phyloP scores from a whole-genome alignment of 2,797 vertebrate genomes.

The Mus caroli region DNA sequence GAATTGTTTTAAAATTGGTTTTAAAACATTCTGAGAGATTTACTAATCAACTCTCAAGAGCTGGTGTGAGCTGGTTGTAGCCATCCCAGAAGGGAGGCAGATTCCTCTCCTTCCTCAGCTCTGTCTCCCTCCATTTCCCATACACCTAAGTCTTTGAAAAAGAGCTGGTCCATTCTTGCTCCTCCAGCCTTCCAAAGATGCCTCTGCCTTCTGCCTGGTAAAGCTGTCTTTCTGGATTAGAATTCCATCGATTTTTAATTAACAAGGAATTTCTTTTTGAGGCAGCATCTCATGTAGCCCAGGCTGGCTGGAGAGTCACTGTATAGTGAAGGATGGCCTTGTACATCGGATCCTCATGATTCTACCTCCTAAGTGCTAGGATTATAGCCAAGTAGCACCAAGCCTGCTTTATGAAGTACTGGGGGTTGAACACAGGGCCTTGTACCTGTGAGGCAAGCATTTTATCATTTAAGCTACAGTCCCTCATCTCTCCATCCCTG shows the following conservation, averaged over 20 bases:
- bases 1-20: not conserved
- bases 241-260: not conserved
- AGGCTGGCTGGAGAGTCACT: not conserved
- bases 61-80: not conserved
- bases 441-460: not conserved
- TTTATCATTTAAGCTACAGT: not conserved
- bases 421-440: not conserved
- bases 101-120: not conserved
- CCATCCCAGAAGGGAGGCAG: not conserved
- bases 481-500: not conserved
- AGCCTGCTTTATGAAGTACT: not conserved
- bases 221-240: not conserved
- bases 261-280: not conserved
- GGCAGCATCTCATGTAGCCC: not conserved
- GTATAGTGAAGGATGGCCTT: not conserved
- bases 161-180: not conserved
- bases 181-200: not conserved
- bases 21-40: constrained; percentile 17
- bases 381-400: not conserved
- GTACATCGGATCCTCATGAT: not conserved
- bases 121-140: not conserved
- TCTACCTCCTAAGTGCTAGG: not conserved
- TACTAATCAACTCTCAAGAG: not conserved
- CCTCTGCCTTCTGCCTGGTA: not conserved
- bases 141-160: not conserved